Percentiles rank a stretch among this genome's conserved stretches.
Evolutionary conservation across 2,888 invertebrate species (phyloP).

Genomic region (Xestobium rufovillosum): DNA sequence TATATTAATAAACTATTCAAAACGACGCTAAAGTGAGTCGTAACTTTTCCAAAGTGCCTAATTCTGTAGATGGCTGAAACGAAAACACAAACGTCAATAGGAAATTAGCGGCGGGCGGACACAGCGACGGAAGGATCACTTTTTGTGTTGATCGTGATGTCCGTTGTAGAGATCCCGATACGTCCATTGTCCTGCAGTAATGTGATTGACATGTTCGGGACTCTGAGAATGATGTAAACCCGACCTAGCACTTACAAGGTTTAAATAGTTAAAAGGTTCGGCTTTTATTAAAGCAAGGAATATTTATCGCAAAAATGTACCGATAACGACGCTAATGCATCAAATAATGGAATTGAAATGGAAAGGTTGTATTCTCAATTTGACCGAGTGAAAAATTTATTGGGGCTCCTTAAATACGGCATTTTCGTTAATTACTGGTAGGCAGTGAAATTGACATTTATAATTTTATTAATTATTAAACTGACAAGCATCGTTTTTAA

Average conservation of each 20-base stretch:
- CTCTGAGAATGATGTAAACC: conserved; percentile 33
- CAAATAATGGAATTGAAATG: not conserved
- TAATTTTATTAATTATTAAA: too few relatives aligned
- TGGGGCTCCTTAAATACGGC: too few relatives aligned
- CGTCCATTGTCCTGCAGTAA: conserved; percentile 30
- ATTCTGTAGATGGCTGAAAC: too few relatives aligned
- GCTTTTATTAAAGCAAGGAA: not conserved
- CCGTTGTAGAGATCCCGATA: conserved; percentile 20
- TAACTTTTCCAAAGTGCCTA: too few relatives aligned
- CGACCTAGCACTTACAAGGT: conserved; percentile 37
- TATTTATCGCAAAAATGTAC: not conserved
- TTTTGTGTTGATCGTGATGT: not conserved
- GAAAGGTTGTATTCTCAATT: not conserved
- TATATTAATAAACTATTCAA: too few relatives aligned
- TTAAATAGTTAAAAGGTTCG: conserved; percentile 36
- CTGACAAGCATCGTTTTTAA: too few relatives aligned
- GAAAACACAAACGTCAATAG: too few relatives aligned
- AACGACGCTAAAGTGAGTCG: too few relatives aligned
- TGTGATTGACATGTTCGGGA: conserved; percentile 33
- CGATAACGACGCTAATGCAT: conserved; percentile 1
- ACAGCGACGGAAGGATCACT: too few relatives aligned
- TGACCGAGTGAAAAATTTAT: conserved; percentile 1
- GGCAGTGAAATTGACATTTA: too few relatives aligned
- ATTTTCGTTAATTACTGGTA: too few relatives aligned
- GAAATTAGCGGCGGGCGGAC: too few relatives aligned